Base-by-base conservation (phyloP, 2,888 invertebrate genomes). In the Sphaerophoria rueppellii region DNA sequence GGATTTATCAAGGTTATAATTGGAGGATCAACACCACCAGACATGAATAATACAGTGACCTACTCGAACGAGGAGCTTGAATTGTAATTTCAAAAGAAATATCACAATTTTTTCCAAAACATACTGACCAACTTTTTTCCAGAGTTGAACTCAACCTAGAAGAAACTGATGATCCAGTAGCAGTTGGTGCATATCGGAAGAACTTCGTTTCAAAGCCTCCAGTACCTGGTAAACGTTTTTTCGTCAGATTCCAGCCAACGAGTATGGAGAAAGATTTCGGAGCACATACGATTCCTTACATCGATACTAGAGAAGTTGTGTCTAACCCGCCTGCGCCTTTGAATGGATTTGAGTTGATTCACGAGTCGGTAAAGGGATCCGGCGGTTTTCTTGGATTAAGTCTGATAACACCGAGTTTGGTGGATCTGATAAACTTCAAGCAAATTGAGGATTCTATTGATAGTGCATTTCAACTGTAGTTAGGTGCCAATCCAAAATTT, bases 261-360 rank as follows among this genome's bases (percentile, higher is more conserved):
- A 40, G 16, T 54, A 40, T 67, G n/a, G 40, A 43, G 6, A 67
- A 67, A 32, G 67, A 67, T 40, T 67, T 67, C 0, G 40, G 67
- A 54, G 40, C 4, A 16, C 4, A 24, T n/a, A 67, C 67, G 4
- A 0, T 67, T 40, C 67, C 67, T 11, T 7, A 24, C 2, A 7
- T 67, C 3, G 67, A 67, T 6, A 54, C 2, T 16, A 54, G 67
- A 40, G 54, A 54, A 54, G 52, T 52, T n/a, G 4, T 40, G 0
- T 40, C 54, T 1, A n/a, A n/a, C 40, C 67, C 67, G 32, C 67
- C 67, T 40, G 12, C 54, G 32, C 67, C 67, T 0, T n/a, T 54
- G 4, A 24, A 12, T 67, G 67, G 67, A n/a, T 6, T 67, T 5
- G 37, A 54, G 14, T 32, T 67, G 7, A 40, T 40, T 67, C 67